Conservation (phyloP, 2,888 invertebrate species). For the Pollenia amentaria region DNA sequence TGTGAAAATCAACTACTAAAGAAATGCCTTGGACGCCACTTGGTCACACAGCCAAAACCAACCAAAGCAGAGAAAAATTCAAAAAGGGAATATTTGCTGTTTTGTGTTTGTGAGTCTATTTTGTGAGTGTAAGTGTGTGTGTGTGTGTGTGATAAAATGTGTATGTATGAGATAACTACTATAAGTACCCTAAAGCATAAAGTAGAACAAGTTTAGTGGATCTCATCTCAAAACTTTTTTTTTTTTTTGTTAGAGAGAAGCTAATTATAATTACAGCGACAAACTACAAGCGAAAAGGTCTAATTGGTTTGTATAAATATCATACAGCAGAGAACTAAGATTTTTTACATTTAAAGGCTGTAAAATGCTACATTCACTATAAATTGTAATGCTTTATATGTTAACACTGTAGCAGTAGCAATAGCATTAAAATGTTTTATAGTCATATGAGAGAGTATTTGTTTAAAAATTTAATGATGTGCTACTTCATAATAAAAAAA, state of each 20-base stretch:
- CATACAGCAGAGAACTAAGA: too few relatives aligned
- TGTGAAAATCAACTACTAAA: constrained; percentile 31
- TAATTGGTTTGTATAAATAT: too few relatives aligned
- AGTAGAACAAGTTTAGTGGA: constrained; percentile 73
- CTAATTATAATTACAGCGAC: constrained; percentile 49
- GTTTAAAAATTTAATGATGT: too few relatives aligned
- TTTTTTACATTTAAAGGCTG: too few relatives aligned
- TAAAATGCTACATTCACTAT: too few relatives aligned
- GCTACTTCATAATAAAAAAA: too few relatives aligned
- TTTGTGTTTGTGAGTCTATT: constrained; percentile 9
- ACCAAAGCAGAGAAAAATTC: constrained; percentile 36
- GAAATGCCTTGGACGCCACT: constrained; percentile 64
- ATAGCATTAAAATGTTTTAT: too few relatives aligned
- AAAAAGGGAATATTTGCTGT: constrained; percentile 28
- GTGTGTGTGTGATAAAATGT: not conserved
- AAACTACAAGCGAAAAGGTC: not conserved
- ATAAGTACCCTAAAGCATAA: constrained; percentile 70
- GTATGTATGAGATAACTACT: constrained; percentile 51
- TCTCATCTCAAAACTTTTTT: constrained; percentile 37
- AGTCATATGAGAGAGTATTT: too few relatives aligned
- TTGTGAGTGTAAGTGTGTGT: constrained; percentile 28
- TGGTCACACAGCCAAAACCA: constrained; percentile 53
- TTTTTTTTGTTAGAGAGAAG: constrained; percentile 15
- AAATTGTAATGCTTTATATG: too few relatives aligned
- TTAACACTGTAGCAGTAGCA: too few relatives aligned